These are phyloP conservation scores for Brachionus rubens DNA, from an alignment of 1,140 invertebrate genomes.

Conservation along the genomic window DNA sequence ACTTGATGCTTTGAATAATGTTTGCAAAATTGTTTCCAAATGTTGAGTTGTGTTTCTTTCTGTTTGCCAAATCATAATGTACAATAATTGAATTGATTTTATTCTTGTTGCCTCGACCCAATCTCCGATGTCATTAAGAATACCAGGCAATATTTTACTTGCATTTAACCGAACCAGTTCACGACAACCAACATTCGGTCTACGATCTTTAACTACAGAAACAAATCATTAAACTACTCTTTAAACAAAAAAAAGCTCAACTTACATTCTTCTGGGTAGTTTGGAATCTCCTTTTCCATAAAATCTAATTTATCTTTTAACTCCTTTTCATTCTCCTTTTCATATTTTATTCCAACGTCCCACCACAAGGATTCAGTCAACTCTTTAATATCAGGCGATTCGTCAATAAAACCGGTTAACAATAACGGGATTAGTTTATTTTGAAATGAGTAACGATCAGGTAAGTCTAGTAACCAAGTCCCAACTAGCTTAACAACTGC, in stretches of 20 bases:
- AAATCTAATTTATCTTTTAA: conserved; percentile 73
- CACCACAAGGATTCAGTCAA: conserved; percentile 68
- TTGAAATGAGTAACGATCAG: conserved; percentile 75
- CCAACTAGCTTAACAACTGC: conserved; percentile 69
- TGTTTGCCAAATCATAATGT: conserved; percentile 68
- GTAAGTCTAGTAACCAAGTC: conserved; percentile 68
- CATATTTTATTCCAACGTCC: conserved; percentile 64
- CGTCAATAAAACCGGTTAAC: conserved; percentile 72
- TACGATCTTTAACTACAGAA: conserved; percentile 61
- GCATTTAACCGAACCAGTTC: conserved; percentile 69
- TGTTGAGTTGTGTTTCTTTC: conserved; percentile 71
- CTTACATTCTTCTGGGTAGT: conserved; percentile 63
- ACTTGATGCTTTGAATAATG: conserved; percentile 61
- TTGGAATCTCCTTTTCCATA: conserved; percentile 61
- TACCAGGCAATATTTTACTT: conserved; percentile 67
- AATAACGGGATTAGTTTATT: conserved; percentile 71
- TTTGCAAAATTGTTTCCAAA: conserved; percentile 63
- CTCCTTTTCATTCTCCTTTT: conserved; percentile 73
- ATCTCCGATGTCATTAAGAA: conserved; percentile 69
- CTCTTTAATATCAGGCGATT: conserved; percentile 66
- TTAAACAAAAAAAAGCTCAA: conserved; percentile 22
- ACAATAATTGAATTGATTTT: conserved; percentile 71
- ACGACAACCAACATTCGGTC: conserved; percentile 74
- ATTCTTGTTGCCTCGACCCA: conserved; percentile 70
- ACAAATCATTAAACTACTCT: background rate